These are phyloP conservation scores for Rhagoletis pomonella DNA, from an alignment of 1,140 invertebrate genomes.

Conservation along the genomic window DNA sequence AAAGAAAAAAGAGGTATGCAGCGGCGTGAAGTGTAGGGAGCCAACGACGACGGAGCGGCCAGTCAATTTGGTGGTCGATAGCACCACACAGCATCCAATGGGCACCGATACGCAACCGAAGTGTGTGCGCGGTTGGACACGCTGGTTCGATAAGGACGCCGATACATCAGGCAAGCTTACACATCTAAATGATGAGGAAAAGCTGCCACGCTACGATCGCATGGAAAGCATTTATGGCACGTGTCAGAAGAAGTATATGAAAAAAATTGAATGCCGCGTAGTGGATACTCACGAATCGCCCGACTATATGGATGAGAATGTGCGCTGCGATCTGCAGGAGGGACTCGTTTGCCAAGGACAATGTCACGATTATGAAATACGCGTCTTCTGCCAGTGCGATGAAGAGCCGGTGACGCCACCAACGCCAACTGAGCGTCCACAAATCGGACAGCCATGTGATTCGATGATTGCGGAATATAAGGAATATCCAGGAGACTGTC, in stretches of 20 bases:
- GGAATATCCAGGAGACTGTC: slow-evolving; percentile 77
- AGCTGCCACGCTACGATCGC: slow-evolving; percentile 67
- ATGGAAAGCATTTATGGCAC: slow-evolving; percentile 66
- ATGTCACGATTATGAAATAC: slow-evolving; percentile 84
- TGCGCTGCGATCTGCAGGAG: slow-evolving; percentile 82
- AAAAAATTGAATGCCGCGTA: slow-evolving; percentile 84
- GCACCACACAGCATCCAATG: slow-evolving; percentile 60
- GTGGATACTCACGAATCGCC: slow-evolving; percentile 77
- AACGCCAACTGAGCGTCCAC: slow-evolving; percentile 60
- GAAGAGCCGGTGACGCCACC: slow-evolving; percentile 57
- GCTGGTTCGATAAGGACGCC: slow-evolving; percentile 82
- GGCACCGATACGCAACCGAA: slow-evolving; percentile 66
- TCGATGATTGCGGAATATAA: slow-evolving; percentile 66
- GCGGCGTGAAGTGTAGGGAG: slow-evolving; percentile 79
- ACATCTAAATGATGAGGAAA: slow-evolving; percentile 71
- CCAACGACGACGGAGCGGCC: slow-evolving; percentile 58
- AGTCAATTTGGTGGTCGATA: slow-evolving; percentile 54
- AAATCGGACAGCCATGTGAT: slow-evolving; percentile 65
- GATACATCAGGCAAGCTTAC: slow-evolving; percentile 68
- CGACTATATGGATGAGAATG: slow-evolving; percentile 83
- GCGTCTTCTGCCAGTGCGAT: slow-evolving; percentile 81
- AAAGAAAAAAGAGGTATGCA: slow-evolving; percentile 80
- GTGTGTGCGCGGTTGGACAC: slow-evolving; percentile 83
- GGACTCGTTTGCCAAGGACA: slow-evolving; percentile 80
- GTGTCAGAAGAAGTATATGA: slow-evolving; percentile 77